phyloP scores from a whole-genome alignment of 2,888 invertebrate genomes.

The Euzophera pinguis region DNA sequence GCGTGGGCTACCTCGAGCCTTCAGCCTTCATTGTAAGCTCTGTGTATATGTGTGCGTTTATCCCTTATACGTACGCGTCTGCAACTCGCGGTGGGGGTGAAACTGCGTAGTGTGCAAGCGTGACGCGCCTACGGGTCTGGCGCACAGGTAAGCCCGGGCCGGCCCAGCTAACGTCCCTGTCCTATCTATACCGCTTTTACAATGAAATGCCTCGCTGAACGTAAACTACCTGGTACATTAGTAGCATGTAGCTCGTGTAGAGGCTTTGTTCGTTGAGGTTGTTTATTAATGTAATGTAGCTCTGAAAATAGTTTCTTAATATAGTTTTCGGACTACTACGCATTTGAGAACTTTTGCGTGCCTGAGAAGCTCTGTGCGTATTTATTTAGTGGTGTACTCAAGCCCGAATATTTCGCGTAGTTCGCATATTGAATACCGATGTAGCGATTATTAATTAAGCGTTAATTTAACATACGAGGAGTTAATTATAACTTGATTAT shows the following conservation, averaged over 20 bases:
- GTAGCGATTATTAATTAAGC: conserved; percentile 36
- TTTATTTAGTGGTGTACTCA: conserved; percentile 38
- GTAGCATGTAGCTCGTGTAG: conserved; percentile 38
- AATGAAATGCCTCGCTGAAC: conserved; percentile 64
- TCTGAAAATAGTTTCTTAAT: conserved; percentile 36
- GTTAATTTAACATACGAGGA: conserved; percentile 34
- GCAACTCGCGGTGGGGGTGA: conserved; percentile 23
- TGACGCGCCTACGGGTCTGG: conserved; percentile 69
- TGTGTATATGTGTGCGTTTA: conserved; percentile 21
- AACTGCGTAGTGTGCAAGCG: conserved; percentile 37
- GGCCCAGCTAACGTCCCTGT: conserved; percentile 54
- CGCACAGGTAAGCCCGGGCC: conserved; percentile 70
- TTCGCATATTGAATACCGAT: conserved; percentile 37
- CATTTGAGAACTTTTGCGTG: conserved; percentile 40
- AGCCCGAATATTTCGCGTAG: conserved; percentile 39
- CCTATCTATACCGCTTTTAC: conserved; percentile 66
- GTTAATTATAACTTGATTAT: conserved; percentile 41
- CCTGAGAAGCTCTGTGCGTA: conserved; percentile 33
- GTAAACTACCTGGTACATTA: conserved; percentile 63
- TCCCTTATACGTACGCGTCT: conserved; percentile 23
- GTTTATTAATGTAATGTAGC: conserved; percentile 11
- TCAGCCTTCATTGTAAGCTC: conserved; percentile 32
- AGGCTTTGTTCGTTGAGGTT: conserved; percentile 13
- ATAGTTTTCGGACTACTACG: conserved; percentile 21
- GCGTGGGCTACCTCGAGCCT: conserved; percentile 25